Conservation (phyloP, 1,140 invertebrate genomes). For the Trachymyrmex septentrionalis region DNA sequence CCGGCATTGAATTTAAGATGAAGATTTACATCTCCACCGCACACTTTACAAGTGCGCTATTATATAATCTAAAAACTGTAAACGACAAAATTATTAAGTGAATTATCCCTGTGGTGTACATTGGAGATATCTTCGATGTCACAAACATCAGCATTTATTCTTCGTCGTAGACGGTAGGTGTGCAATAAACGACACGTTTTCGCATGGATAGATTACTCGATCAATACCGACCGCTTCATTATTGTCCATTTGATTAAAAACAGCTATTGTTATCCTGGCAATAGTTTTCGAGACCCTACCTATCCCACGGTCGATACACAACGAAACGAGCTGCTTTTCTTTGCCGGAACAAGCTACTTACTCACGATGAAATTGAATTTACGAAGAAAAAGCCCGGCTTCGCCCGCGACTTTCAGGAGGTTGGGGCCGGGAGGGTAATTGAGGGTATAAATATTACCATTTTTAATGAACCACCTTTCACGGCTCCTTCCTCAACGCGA, state of each 20-base stretch:
- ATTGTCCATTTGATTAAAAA: constrained; percentile 36
- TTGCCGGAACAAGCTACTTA: constrained; percentile 64
- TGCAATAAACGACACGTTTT: not conserved
- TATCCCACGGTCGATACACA: constrained; percentile 47
- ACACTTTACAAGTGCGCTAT: constrained; percentile 36
- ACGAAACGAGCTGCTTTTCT: constrained; percentile 50
- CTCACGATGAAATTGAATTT: constrained; percentile 66
- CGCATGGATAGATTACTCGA: not conserved
- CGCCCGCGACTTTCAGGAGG: constrained; percentile 56
- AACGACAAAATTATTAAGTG: constrained; percentile 41
- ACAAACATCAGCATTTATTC: not conserved
- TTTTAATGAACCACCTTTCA: constrained; percentile 69
- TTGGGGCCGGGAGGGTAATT: constrained; percentile 55
- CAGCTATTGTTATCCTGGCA: constrained; percentile 13
- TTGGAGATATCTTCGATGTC: not conserved
- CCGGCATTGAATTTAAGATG: constrained; percentile 57
- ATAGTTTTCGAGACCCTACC: constrained; percentile 29
- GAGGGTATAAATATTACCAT: constrained; percentile 69
- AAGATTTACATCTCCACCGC: constrained; percentile 55
- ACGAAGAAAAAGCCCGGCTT: constrained; percentile 66
- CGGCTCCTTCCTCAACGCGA: constrained; percentile 47
- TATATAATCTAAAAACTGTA: constrained; percentile 32
- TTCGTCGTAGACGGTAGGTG: not conserved
- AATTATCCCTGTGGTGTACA: not conserved
- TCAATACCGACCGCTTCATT: constrained; percentile 12